phyloP scores from a whole-genome alignment of 2,888 invertebrate genomes.

The Coelogynopora nodosa region DNA sequence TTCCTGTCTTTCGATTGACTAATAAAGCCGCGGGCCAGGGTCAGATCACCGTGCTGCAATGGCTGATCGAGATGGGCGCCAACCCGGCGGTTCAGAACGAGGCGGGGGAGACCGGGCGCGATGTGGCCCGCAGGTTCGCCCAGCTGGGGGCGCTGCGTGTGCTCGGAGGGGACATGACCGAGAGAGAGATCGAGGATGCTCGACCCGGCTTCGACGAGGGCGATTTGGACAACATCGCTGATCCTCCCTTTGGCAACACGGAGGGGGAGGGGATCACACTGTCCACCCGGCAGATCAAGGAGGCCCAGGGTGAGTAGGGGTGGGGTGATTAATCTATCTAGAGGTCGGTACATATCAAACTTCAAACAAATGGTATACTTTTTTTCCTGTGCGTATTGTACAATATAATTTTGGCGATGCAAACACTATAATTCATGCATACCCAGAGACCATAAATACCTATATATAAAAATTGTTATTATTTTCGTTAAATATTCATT shows the following conservation, averaged over 20 bases:
- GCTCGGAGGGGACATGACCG: slow-evolving; percentile 50
- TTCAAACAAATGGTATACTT: no score
- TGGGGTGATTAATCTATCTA: no score
- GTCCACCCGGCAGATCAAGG: slow-evolving; percentile 52
- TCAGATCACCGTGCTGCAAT: slow-evolving; percentile 59
- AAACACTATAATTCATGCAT: no score
- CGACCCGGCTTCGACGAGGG: slow-evolving; percentile 47
- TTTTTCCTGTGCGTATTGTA: no score
- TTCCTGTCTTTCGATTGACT: no score
- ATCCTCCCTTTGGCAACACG: slow-evolving; percentile 52
- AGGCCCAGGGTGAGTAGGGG: no score
- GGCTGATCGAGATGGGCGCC: slow-evolving; percentile 62
- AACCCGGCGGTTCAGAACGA: slow-evolving; percentile 58
- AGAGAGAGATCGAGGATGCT: not conserved
- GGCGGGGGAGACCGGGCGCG: slow-evolving; percentile 59
- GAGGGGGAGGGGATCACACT: slow-evolving; percentile 53
- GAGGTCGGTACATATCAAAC: no score
- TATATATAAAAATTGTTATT: no score
- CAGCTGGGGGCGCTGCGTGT: slow-evolving; percentile 60
- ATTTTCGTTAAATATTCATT: no score
- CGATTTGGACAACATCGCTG: slow-evolving; percentile 48
- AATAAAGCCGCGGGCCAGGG: slow-evolving; percentile 61
- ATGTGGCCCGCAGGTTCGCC: slow-evolving; percentile 60
- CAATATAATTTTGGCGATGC: no score
- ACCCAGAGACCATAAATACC: no score